Evolutionary conservation across 2,888 invertebrate species (phyloP), one percentile per base, ranked within the genome.

Genomic region (Aporophyla lueneburgensis): DNA sequence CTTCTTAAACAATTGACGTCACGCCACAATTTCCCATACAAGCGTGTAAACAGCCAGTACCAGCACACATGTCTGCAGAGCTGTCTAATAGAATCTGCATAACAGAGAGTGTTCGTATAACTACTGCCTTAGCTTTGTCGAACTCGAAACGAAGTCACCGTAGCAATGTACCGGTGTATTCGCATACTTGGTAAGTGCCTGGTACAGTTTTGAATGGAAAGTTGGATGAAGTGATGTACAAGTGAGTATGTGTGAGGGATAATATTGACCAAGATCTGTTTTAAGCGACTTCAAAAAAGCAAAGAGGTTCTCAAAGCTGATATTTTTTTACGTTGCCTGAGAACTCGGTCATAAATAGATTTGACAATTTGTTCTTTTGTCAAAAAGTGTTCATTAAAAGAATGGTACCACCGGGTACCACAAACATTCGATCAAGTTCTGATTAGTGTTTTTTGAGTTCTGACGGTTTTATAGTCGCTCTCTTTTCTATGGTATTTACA

Each of bases 21-120:
- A 74, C 62, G 61, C 33, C 63, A 72, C 83, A 61, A 72, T 66
- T 59, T 71, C 69, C 69, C 56, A 54, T 65, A 59, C 58, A 71
- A 79, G 76, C 76, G 76, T 80, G 77, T 81, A 74, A 86, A 84
- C 65, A 86, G 63, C 56, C 67, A 69, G 61, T 61, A 43, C 77
- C 53, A 65, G 75, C 72, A 71, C 74, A 85, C 75, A 83, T 76
- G 87, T 86, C 84, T 81, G 71, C 56, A 51, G 76, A 83, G 78
- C 81, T 81, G 69, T 82, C 78, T 88, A 87, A 86, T 89, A 85
- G 81, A 88, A 88, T 89, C 88, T 88, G 83, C 88, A 89, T 88
- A 86, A 84, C 87, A 88, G 75, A 80, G 79, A 82, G 70, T 59
- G 56, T 82, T 61, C 70, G 73, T 43, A 69, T 27, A 73, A 81